Percentiles rank a stretch among this genome's conserved stretches.
phyloP scores from a whole-genome alignment of 30 jellyfish, hydroid and myxozoan genomes.

The Cassiopea xamachana region DNA sequence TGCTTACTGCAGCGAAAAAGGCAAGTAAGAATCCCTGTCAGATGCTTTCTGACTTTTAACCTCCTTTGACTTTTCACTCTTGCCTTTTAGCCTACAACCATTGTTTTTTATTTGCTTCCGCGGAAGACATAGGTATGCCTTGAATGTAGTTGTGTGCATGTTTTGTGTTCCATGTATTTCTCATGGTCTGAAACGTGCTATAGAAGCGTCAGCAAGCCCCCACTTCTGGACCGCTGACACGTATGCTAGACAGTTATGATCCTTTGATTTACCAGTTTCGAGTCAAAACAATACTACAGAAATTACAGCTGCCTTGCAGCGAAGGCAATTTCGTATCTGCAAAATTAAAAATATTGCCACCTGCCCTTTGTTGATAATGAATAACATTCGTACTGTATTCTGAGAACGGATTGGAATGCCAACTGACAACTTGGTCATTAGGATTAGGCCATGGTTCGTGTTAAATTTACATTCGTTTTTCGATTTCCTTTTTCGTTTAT shows the following conservation, averaged over 20 bases:
- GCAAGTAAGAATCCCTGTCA: background rate
- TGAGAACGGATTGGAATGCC: background rate
- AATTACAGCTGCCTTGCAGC: background rate
- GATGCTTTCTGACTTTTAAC: background rate
- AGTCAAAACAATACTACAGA: background rate
- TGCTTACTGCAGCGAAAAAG: background rate
- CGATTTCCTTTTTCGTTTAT: no score
- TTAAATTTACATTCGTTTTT: no score
- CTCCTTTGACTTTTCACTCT: slow-evolving; percentile 10
- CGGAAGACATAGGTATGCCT: background rate
- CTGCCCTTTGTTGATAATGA: background rate
- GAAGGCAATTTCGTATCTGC: background rate
- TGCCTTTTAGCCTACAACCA: slow-evolving; percentile 25
- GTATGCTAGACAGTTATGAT: background rate
- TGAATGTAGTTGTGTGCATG: background rate
- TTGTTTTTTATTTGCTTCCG: background rate
- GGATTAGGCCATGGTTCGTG: no score
- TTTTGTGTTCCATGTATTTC: background rate
- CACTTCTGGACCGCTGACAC: background rate
- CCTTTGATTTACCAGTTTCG: background rate
- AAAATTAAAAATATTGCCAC: background rate
- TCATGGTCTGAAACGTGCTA: no score
- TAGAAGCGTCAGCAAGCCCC: background rate
- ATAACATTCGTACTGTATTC: background rate
- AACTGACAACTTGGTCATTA: no score